A percentile compares a stretch with the other conserved stretches of the same genome.
Evolutionary conservation across 2,888 invertebrate species (phyloP).

Genomic region (Hirtodrosophila duncani): DNA sequence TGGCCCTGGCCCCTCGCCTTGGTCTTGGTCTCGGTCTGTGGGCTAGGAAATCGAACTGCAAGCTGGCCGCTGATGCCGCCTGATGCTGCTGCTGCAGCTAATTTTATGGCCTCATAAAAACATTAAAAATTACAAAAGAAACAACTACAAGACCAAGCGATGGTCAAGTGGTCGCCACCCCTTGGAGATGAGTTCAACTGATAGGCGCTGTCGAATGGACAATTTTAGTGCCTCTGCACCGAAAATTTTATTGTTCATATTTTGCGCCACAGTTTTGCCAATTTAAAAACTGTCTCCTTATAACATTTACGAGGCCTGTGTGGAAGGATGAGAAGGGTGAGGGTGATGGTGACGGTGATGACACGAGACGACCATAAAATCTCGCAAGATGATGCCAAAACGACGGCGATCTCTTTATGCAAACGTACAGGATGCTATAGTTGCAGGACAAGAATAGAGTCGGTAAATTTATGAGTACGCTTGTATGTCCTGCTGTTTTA

Average conservation of each 20-base stretch:
- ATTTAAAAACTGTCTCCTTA: constrained; percentile 29
- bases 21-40: constrained; percentile 10
- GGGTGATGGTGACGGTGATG: too few species aligned
- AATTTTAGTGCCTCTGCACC: constrained; percentile 3
- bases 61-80: too few species aligned
- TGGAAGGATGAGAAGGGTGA: too few species aligned
- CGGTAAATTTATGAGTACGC: too few species aligned
- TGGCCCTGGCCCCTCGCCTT: constrained; percentile 22
- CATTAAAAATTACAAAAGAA: constrained; percentile 55
- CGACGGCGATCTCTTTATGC: too few species aligned
- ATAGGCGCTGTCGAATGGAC: too few species aligned
- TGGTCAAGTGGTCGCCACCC: too few species aligned
- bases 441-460: too few species aligned
- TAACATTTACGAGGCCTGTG: constrained; percentile 40
- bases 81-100: constrained; percentile 17
- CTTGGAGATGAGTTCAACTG: too few species aligned
- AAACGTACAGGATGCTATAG: too few species aligned
- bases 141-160: constrained; percentile 10
- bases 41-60: not conserved
- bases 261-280: constrained; percentile 40
- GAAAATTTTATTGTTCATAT: constrained; percentile 26
- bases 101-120: constrained; percentile 68
- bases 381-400: too few species aligned
- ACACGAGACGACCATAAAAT: too few species aligned
- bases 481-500: constrained; percentile 17